Conservation (phyloP, 1,140 invertebrate genomes). For the Drosophila bipectinata region DNA sequence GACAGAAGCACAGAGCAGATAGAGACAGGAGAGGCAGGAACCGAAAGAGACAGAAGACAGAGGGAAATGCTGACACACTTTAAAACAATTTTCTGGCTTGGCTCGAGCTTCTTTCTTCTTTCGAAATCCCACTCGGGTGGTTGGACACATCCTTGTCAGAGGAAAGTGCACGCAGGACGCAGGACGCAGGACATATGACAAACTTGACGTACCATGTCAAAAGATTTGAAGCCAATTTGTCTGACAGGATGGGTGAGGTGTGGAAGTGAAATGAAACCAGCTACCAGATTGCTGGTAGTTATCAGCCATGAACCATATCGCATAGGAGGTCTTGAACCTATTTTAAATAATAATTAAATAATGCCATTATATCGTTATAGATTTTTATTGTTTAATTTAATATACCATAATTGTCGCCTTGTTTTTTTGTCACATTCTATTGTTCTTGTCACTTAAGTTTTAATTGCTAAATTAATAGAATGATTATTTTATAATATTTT, state of each 20-base stretch:
- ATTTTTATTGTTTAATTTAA: not conserved
- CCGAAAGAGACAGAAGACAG: not conserved
- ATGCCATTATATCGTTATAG: not conserved
- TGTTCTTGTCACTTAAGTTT: constrained; percentile 2
- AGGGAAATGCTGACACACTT: constrained; percentile 79
- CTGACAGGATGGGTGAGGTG: constrained; percentile 9
- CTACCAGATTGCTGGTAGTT: constrained; percentile 15
- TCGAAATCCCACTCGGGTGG: constrained; percentile 12
- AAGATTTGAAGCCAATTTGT: constrained; percentile 79
- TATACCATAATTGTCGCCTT: constrained; percentile 6
- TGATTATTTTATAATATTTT: constrained; percentile 38
- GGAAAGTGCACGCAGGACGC: constrained; percentile 16
- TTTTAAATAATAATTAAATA: not conserved
- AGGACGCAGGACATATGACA: constrained; percentile 74
- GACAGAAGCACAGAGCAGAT: not conserved
- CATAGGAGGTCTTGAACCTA: not conserved
- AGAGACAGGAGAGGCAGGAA: not conserved
- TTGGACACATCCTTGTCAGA: constrained; percentile 32
- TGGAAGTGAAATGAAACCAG: constrained; percentile 7
- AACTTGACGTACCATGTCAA: constrained; percentile 78
- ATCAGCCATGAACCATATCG: not conserved
- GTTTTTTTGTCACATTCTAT: no score
- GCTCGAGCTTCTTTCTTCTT: constrained; percentile 49
- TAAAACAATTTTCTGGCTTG: constrained; percentile 77
- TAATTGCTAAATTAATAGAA: constrained; percentile 33